phyloP scores from a whole-genome alignment of 1,140 invertebrate species.

The Hermetia illucens region DNA sequence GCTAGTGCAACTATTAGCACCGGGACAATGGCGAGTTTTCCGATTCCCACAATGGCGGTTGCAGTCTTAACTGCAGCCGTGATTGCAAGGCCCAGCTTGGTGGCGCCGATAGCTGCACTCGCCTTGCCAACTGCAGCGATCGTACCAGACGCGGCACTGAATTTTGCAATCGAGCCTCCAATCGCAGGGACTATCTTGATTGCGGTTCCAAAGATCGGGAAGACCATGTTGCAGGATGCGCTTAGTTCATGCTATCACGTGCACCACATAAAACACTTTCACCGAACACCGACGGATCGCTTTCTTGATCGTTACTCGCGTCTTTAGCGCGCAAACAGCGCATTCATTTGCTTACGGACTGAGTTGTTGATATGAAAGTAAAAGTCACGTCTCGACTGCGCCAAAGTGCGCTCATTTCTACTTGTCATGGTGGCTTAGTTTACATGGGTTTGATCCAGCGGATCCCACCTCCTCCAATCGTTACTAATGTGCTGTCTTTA shows the following conservation, averaged over 20 bases:
- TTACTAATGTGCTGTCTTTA: no score
- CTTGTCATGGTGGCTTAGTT: neutral
- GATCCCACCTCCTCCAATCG: neutral
- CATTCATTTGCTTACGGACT: neutral
- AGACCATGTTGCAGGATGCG: neutral
- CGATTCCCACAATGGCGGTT: conserved; percentile 46
- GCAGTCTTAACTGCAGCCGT: conserved; percentile 50
- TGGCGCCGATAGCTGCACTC: conserved; percentile 15
- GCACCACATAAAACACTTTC: neutral
- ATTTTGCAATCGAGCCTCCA: conserved; percentile 24
- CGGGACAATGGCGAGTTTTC: conserved; percentile 61
- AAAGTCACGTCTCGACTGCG: neutral
- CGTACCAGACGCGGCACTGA: conserved; percentile 18
- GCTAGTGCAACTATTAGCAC: conserved; percentile 60
- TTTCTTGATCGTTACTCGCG: neutral
- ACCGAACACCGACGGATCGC: neutral
- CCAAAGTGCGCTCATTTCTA: neutral
- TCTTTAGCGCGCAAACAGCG: neutral
- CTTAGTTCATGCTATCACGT: neutral
- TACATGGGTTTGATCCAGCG: neutral
- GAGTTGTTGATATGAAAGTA: no score
- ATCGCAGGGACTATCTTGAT: conserved; percentile 8
- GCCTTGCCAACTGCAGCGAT: conserved; percentile 16
- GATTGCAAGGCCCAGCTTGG: conserved; percentile 33
- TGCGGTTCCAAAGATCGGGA: neutral